Evolutionary conservation across 1,140 invertebrate genomes (phyloP), one percentile per base, ranked within the genome.

Genomic region (Eciton burchellii): DNA sequence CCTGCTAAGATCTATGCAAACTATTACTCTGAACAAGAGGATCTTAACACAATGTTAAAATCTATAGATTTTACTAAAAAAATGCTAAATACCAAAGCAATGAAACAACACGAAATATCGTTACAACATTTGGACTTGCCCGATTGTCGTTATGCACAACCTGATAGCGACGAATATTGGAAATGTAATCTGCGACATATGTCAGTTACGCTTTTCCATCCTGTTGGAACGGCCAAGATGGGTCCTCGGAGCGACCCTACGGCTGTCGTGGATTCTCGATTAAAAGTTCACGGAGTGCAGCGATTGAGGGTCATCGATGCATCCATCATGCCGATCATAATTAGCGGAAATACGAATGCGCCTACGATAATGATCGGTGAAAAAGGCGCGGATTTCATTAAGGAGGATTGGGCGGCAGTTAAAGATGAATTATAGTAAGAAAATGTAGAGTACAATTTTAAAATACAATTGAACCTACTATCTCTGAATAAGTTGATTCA

Each of bases 261-360:
- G 0, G 95, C 97, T 0, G 97, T 98, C 0, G 96, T 98, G 0
- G 97, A 98, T 93, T 94, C 96, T 0, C 91, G 96, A 77, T 90
- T 98, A 2, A 93, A 96, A 85, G 97, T 97, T 0, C 95, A 97
- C 74, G 96, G 96, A 3, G 89, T 97, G 0, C 94, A 96, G 73
- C 95, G 96, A 0, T 90, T 98, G 19, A 92, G 97, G 76, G 97
- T 97, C 0, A 96, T 97, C 41, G 97, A 97, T 89, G 96, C 96
- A 1, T 97, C 96, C 60, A 96, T 97, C 41, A 97, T 97, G 96
- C 97, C 97, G 0, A 94, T 94, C 0, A 96, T 98, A 0, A 95
- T 96, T 0, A 97, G 96, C 88, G 97, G 97, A 4, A 97, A 98
- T 89, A 97, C 96, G 9, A 97, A 97, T 90, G 97, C 97, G 0